Evolutionary conservation across 2,888 invertebrate species (phyloP), one percentile per base, ranked within the genome.

Genomic region (Cosmorhoe ocellata): DNA sequence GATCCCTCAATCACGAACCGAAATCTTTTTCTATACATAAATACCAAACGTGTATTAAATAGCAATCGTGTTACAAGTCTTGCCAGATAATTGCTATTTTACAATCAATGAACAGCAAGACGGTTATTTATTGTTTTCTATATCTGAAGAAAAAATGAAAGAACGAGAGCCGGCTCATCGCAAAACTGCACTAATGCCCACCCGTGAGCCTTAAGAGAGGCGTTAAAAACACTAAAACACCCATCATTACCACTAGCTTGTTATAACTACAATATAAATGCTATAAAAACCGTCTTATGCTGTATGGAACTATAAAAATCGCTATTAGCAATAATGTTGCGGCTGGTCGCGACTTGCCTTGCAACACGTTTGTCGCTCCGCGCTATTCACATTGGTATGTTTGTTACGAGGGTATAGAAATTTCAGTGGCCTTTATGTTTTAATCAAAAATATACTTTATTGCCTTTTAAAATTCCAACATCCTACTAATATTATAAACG

Each of bases 261-360:
- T 55, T 44, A 39, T 43, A 47, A 48, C 45, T 45, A 45, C 51
- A 48, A 36, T 52, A 47, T 44, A 44, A 46, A 30, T 7, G 38
- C 44, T 28, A 50, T 53, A 53, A 50, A 56, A 53, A 33, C 37
- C 42, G 11, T 36, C 46, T 26, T 42, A 34, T 42, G 41, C 34
- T 12, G 37, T 44, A 45, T 48, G 33, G 44, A 47, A 51, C 56
- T 41, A 56, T 51, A 48, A 56, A 48, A 48, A 48, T 56, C 11
- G 51, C 42, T 38, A 48, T 51, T 51, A 51, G 48, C 46, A 41
- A 46, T 56, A 46, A 44, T 51, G 51, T 55, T 46, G 58, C 40
- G 36, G 26, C 26, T 10, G 30, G 13, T 14, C 28, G 37, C 39
- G 37, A 38, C 9, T 44, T 36, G 30, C 33, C 28, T 36, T 31